These are phyloP conservation scores for Clarias fuscus DNA, from an alignment of 2,797 vertebrate species.

Conservation along the genomic window DNA sequence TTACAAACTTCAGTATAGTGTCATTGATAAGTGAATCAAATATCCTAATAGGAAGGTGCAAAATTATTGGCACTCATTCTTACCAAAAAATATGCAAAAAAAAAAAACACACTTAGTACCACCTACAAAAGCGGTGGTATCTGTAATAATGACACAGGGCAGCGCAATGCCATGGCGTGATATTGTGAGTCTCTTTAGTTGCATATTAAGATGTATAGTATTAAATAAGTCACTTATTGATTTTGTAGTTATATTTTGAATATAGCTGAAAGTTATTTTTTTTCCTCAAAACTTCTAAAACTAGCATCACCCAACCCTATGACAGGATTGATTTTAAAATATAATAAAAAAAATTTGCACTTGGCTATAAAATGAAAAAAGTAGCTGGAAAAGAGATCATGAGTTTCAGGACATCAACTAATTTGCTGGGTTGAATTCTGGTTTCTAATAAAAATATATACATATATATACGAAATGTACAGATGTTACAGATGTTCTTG, in stretches of 20 bases:
- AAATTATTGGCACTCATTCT: constrained; percentile 1
- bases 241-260: neutral
- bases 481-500: neutral
- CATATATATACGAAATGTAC: no score
- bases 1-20: neutral
- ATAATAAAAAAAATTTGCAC: neutral
- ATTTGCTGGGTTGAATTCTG: neutral
- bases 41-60: neutral
- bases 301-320: neutral
- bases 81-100: neutral
- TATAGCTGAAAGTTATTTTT: neutral
- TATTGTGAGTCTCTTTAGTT: neutral
- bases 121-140: neutral
- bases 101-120: neutral
- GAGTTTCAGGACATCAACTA: neutral
- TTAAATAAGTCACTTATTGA: neutral
- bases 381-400: neutral
- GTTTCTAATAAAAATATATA: neutral
- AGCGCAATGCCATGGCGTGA: neutral
- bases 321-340: neutral
- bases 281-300: no score
- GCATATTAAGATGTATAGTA: neutral
- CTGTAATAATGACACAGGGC: neutral
- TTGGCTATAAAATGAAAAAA: neutral
- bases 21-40: neutral